Base-by-base conservation (phyloP, 2,797 vertebrate species). In the Enteromius treurensis region DNA sequence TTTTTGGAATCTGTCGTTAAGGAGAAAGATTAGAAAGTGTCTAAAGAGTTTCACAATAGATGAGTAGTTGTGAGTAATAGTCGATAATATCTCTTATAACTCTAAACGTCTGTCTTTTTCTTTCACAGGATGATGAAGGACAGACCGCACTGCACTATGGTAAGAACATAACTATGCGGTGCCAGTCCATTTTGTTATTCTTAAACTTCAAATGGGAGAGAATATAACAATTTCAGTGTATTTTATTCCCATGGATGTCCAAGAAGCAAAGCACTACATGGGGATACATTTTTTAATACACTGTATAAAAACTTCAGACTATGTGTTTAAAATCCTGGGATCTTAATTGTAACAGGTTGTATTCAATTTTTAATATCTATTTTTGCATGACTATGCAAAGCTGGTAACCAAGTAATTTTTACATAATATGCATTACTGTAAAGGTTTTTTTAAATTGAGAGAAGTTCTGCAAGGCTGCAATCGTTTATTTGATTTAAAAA, bases 131-230 rank as follows among this genome's bases (percentile, higher is more conserved):
- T 23, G 95, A 96, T 89, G 98, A 99, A 95, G 97, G 97, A 88
- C 98, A 99, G 92, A 99, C 98, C 68, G 96, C 97, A 3, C 93
- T 99, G 89, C 97, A 99, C 94, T 99, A 99, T 64, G 98, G 98
- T 99, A 97, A 98, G 97, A 86, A 89, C 6, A 3, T 3, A 75
- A 55, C 51, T 55, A 55, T 40, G 13, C 21, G 26, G 14, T 23
- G 34, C 32, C 21, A 9, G 14, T 34, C 1, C 3, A 34, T 23
- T 53, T 7, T 10, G 53, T 49, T 29, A 49, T 19, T 17, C 53
- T 37, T 73, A 19, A 10, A 51, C 19, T 32, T 34, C 29, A 32
- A 73, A 73, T 73, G 23, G 5, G 26, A 49, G n/a, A 58, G 3
- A 58, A 55, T 55, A n/a, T 10, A 55, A 58, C 9, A 58, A 58